Conservation (phyloP, 1,140 invertebrate species). For the Drosophila ogumai region DNA sequence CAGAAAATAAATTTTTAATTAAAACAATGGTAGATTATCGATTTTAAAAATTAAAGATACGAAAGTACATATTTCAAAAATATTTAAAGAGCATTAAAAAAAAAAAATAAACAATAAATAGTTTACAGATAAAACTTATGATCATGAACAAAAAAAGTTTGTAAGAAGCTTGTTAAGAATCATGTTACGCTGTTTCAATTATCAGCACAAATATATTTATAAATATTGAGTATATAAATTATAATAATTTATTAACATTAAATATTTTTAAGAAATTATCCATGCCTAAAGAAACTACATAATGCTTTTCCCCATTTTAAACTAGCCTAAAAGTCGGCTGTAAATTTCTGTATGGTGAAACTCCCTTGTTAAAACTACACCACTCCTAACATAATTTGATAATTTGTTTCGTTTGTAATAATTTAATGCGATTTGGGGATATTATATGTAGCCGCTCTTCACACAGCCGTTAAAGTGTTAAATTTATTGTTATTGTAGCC, state of each 20-base stretch:
- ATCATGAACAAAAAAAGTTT: no score
- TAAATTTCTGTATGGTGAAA: neutral
- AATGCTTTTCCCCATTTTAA: neutral
- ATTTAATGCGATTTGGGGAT: conserved; percentile 39
- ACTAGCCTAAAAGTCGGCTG: conserved; percentile 16
- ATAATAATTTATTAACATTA: no score
- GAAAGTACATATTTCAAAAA: no score
- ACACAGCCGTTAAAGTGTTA: conserved; percentile 77
- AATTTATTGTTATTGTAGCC: conserved; percentile 74
- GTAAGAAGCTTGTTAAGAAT: no score
- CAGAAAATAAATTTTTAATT: conserved; percentile 1
- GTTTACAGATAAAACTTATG: neutral
- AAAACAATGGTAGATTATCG: neutral
- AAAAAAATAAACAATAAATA: neutral
- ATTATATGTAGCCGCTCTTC: conserved; percentile 34
- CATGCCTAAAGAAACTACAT: neutral
- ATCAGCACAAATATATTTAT: neutral
- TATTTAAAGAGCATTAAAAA: no score
- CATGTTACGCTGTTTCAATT: no score
- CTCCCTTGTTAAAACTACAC: conserved; percentile 2
- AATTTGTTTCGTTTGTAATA: conserved; percentile 36
- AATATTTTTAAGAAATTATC: neutral
- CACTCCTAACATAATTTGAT: conserved; percentile 11
- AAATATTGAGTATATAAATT: neutral
- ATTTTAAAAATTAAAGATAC: neutral